A percentile compares a stretch with the other conserved stretches of the same genome.
phyloP scores from a whole-genome alignment of 1,140 invertebrate species.

The Bilobella aurantiaca region DNA sequence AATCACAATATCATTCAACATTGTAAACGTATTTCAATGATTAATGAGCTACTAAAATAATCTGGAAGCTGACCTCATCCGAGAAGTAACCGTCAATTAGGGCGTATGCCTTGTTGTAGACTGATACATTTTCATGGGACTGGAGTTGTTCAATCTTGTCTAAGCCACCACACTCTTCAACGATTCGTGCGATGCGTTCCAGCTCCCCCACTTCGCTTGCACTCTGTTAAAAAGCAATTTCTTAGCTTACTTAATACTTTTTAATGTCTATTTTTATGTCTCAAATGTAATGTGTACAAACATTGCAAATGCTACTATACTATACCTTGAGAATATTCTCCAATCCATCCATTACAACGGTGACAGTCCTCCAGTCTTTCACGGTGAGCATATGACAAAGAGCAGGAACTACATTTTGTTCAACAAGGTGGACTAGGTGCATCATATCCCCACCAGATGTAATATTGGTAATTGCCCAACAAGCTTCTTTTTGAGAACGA shows the following conservation, averaged over 20 bases:
- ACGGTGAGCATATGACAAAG: slow-evolving; percentile 46
- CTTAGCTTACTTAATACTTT: neutral
- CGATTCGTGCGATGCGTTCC: slow-evolving; percentile 46
- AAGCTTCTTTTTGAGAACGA: slow-evolving; percentile 67
- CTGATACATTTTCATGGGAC: slow-evolving; percentile 60
- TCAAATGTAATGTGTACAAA: neutral
- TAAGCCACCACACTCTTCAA: slow-evolving; percentile 56
- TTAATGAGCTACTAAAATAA: neutral
- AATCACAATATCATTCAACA: neutral
- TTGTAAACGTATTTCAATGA: neutral
- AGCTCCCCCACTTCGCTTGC: slow-evolving; percentile 46
- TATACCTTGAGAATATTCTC: slow-evolving; percentile 49
- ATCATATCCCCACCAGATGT: slow-evolving; percentile 59
- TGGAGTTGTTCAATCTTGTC: slow-evolving; percentile 66
- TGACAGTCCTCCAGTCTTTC: slow-evolving; percentile 50
- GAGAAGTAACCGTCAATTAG: slow-evolving; percentile 77
- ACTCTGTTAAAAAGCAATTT: slow-evolving; percentile 34
- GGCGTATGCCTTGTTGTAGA: slow-evolving; percentile 69
- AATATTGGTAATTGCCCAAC: slow-evolving; percentile 70
- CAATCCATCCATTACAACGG: slow-evolving; percentile 54
- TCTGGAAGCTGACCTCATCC: slow-evolving; percentile 37
- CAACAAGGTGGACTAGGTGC: slow-evolving; percentile 56
- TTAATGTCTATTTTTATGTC: too few species aligned
- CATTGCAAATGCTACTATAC: neutral
- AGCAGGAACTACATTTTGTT: slow-evolving; percentile 44